A percentile compares a stretch with the other conserved stretches of the same genome.
Evolutionary conservation across 1,140 invertebrate species (phyloP).

Genomic region (Coenobita brevimanus): DNA sequence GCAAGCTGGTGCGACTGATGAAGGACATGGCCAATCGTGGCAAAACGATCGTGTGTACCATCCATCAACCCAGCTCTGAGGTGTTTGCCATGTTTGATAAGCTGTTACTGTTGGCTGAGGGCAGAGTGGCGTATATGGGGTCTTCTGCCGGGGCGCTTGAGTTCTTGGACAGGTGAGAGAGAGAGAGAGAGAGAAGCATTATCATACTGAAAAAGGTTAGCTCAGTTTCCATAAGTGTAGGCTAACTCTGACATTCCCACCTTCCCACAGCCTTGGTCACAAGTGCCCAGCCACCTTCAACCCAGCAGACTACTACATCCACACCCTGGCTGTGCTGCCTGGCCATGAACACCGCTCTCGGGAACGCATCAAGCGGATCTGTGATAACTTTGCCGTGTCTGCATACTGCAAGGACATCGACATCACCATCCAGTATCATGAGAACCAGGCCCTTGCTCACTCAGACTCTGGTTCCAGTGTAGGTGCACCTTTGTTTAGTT

Average conservation of each 20-base stretch:
- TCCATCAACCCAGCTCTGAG: conserved; percentile 91
- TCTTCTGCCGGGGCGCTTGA: conserved; percentile 72
- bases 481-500: background rate
- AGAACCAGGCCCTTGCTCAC: conserved; percentile 58
- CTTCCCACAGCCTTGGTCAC: conserved; percentile 81
- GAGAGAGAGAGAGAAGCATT: background rate
- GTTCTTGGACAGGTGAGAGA: conserved; percentile 73
- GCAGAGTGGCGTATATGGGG: conserved; percentile 87
- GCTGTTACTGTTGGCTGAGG: conserved; percentile 83
- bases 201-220: background rate
- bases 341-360: conserved; percentile 75
- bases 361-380: conserved; percentile 81
- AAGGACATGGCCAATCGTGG: conserved; percentile 79
- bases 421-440: conserved; percentile 70
- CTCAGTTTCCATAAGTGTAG: background rate
- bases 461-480: conserved; percentile 39
- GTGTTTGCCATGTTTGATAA: conserved; percentile 88
- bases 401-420: conserved; percentile 82
- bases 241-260: background rate
- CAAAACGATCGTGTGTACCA: conserved; percentile 87
- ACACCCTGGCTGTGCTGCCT: conserved; percentile 78
- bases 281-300: conserved; percentile 83
- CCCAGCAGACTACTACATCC: conserved; percentile 83
- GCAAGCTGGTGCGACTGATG: conserved; percentile 78
- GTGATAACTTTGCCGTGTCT: conserved; percentile 85